Evolutionary conservation across 2,888 invertebrate genomes (phyloP).

Genomic region (Drosophila helvetica): DNA sequence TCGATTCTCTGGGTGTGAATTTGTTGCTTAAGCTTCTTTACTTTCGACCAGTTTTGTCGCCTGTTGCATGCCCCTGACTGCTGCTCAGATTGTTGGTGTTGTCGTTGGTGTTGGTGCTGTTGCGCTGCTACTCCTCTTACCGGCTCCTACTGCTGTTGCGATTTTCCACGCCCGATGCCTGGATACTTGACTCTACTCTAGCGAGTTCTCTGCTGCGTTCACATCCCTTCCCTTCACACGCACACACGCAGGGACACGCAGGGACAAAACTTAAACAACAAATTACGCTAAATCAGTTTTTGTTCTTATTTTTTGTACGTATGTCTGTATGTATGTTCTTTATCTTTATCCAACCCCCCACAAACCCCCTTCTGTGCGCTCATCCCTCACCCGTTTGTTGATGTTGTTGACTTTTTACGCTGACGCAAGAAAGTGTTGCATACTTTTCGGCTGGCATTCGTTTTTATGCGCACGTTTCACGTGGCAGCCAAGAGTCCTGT

Average conservation of each 20-base stretch:
- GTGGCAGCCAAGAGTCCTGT: conserved; percentile 26
- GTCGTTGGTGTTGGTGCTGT: background rate
- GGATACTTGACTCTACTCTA: conserved; percentile 42
- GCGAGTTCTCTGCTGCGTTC: background rate
- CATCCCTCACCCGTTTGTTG: conserved; percentile 15
- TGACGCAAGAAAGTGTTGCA: conserved; percentile 67
- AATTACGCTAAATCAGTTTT: conserved; percentile 62
- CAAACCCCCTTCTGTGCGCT: background rate
- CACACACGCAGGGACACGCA: conserved; percentile 8
- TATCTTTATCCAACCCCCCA: background rate
- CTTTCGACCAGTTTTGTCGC: conserved; percentile 22
- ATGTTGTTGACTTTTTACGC: conserved; percentile 37
- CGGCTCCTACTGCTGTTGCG: conserved; percentile 29
- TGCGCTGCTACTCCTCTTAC: background rate
- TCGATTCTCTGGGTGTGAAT: too few species aligned
- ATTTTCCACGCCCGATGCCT: conserved; percentile 37
- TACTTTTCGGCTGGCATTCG: conserved; percentile 64
- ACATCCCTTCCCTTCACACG: too few species aligned
- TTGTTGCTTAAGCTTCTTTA: too few species aligned
- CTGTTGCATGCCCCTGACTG: conserved; percentile 9
- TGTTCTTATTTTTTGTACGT: conserved; percentile 6
- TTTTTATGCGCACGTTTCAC: conserved; percentile 68
- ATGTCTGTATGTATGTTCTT: conserved; percentile 21
- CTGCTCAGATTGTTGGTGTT: conserved; percentile 8
- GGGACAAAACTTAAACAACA: conserved; percentile 54